Percentiles rank a stretch among this genome's conserved stretches.
phyloP scores from a whole-genome alignment of 2,888 invertebrate species.

The Ligdia adustata region DNA sequence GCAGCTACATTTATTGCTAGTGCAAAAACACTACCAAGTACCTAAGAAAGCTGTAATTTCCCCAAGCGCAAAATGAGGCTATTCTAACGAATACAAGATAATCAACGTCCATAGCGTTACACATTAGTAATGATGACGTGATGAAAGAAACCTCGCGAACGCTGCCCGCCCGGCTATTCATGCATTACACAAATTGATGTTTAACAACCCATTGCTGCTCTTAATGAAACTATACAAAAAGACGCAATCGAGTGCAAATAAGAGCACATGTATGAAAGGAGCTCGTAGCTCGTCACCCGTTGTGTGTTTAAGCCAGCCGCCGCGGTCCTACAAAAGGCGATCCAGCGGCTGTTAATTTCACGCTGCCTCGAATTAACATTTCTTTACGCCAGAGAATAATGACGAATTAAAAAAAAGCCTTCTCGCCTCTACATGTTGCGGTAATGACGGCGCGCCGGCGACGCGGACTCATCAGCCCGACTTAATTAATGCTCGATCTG shows the following conservation, averaged over 20 bases:
- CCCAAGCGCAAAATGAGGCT: constrained; percentile 20
- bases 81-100: constrained; percentile 35
- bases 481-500: constrained; percentile 83
- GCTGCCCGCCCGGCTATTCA: constrained; percentile 45
- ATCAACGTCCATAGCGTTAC: constrained; percentile 46
- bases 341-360: constrained; percentile 83
- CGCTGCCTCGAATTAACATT: constrained; percentile 85
- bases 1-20: background rate
- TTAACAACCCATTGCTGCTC: constrained; percentile 67
- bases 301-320: constrained; percentile 81
- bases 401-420: constrained; percentile 81
- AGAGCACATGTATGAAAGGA: constrained; percentile 74
- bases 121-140: constrained; percentile 38
- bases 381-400: constrained; percentile 84
- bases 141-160: constrained; percentile 53
- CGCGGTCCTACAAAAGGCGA: constrained; percentile 79
- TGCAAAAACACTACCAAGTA: background rate
- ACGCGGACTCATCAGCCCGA: constrained; percentile 76
- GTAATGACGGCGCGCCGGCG: constrained; percentile 72
- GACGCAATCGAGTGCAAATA: constrained; percentile 79
- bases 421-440: constrained; percentile 77
- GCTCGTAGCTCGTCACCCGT: constrained; percentile 78
- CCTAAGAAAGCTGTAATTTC: constrained; percentile 15
- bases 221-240: constrained; percentile 78
- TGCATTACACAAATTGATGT: constrained; percentile 72